These are phyloP conservation scores for Rhyacophila brunnea DNA, from an alignment of 1,140 invertebrate species.

Conservation along the genomic window DNA sequence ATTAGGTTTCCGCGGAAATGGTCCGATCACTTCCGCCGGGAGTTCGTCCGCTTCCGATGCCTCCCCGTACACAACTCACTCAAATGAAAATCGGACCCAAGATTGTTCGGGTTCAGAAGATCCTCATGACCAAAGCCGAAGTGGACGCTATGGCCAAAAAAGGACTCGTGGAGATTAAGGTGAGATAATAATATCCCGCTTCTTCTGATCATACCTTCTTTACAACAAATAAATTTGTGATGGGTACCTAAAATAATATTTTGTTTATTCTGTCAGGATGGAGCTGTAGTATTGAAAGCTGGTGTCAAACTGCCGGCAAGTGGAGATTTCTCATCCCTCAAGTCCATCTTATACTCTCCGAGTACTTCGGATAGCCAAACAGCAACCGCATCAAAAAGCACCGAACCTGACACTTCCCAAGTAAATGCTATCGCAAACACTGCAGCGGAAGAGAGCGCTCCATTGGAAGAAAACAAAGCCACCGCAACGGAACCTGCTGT, in stretches of 20 bases:
- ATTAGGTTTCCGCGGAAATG: constrained; percentile 9
- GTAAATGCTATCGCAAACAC: too few relatives aligned
- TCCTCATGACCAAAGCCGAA: constrained; percentile 60
- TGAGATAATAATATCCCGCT: too few relatives aligned
- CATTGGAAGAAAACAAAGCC: background rate
- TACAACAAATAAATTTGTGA: too few relatives aligned
- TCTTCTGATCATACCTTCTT: too few relatives aligned
- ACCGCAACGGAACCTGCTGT: too few relatives aligned
- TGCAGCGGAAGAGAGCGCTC: background rate
- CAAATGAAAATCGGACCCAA: constrained; percentile 60
- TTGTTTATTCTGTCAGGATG: constrained; percentile 40
- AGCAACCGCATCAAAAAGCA: too few relatives aligned
- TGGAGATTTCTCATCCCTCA: constrained; percentile 15
- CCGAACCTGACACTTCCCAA: too few relatives aligned
- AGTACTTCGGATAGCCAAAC: too few relatives aligned
- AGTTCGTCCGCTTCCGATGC: constrained; percentile 45
- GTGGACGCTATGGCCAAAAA: constrained; percentile 60
- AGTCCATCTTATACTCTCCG: background rate
- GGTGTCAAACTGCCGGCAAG: constrained; percentile 46
- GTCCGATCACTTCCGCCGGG: constrained; percentile 46
- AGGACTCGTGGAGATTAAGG: constrained; percentile 57
- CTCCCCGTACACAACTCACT: constrained; percentile 39
- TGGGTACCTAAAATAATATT: too few relatives aligned
- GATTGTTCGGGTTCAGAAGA: constrained; percentile 59
- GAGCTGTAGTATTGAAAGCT: constrained; percentile 52